Evolutionary conservation across 2,888 invertebrate genomes (phyloP), one percentile per base, ranked within the genome.

Genomic region (Drosophila atroscutellata): DNA sequence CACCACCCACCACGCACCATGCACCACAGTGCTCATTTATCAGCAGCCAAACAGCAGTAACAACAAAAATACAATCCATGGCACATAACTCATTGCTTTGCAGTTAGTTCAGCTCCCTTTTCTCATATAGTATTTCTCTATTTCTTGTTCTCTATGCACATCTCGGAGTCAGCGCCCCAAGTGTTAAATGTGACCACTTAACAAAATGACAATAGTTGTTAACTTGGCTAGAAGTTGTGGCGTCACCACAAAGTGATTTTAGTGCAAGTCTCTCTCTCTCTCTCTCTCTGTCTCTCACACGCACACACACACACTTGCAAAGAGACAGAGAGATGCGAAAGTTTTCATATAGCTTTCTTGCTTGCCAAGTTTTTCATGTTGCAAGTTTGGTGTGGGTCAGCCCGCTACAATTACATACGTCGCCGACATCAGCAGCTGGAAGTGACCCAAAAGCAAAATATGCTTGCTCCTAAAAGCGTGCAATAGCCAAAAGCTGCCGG

Each of bases 191-290:
- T 86, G 87, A 89, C 86, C 87, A 87, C 90, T 87, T 87, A 87
- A 88, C 90, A 82, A 84, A 88, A 90, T 90, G 90, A 86, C 90
- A 89, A 87, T 87, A 87, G 89, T 90, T 90, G 89, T 86, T 86
- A 89, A 87, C 89, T 88, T 88, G 88, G 90, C 88, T 90, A 90
- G 88, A 88, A 88, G 87, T 90, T 89, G 84, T 90, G 88, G 88
- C 88, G 88, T 89, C 88, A 88, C 90, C 90, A 84, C 87, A 90
- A 86, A 90, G 88, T 90, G 90, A 85, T 90, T 90, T 89, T 77
- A 83, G 87, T 79, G 81, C 81, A 86, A 89, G 82, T 81, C 86
- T 77, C 77, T 67, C 58, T 9, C 60, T n/a, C 60, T 20, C 67
- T 37, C n/a, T n/a, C n/a, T n/a, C n/a, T n/a, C n/a, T n/a, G 54